Conservation (phyloP, 2,888 invertebrate species). For the Hololepta plana region DNA sequence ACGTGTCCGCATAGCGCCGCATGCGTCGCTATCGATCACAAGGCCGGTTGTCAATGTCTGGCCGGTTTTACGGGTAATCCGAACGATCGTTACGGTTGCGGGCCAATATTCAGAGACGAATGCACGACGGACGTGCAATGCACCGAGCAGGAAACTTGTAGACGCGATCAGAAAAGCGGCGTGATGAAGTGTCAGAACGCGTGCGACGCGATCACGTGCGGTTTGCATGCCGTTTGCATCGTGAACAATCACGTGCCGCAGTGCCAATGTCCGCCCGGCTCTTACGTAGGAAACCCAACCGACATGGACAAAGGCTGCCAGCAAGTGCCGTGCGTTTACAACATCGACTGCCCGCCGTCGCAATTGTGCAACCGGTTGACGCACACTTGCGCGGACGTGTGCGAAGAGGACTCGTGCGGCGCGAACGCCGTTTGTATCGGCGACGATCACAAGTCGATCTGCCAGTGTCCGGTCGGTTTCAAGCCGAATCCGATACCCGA, state of each 20-base stretch:
- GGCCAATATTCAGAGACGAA: conserved; percentile 48
- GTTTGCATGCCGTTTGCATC: conserved; percentile 72
- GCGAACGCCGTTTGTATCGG: conserved; percentile 75
- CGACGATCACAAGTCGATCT: conserved; percentile 63
- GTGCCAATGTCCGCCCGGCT: conserved; percentile 78
- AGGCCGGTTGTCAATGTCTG: conserved; percentile 68
- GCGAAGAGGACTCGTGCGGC: conserved; percentile 67
- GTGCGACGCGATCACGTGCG: conserved; percentile 61
- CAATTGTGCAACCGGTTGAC: conserved; percentile 70
- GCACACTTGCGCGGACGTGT: conserved; percentile 66
- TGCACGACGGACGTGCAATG: conserved; percentile 70
- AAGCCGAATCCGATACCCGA: conserved; percentile 70
- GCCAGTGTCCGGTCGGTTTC: conserved; percentile 75
- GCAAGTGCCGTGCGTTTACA: conserved; percentile 72
- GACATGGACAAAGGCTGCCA: conserved; percentile 56
- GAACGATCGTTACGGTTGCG: conserved; percentile 76
- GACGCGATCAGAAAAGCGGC: conserved; percentile 34
- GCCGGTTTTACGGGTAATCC: conserved; percentile 77
- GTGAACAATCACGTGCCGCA: conserved; percentile 79
- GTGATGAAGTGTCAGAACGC: conserved; percentile 54
- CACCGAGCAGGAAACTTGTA: conserved; percentile 64
- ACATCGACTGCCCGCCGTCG: conserved; percentile 61
- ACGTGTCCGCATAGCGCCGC: conserved; percentile 72
- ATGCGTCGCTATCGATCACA: conserved; percentile 55
- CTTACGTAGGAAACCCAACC: conserved; percentile 72